Evolutionary conservation across 2,797 vertebrate species (phyloP).

Genomic region (Hypotaenidia philippensis): DNA sequence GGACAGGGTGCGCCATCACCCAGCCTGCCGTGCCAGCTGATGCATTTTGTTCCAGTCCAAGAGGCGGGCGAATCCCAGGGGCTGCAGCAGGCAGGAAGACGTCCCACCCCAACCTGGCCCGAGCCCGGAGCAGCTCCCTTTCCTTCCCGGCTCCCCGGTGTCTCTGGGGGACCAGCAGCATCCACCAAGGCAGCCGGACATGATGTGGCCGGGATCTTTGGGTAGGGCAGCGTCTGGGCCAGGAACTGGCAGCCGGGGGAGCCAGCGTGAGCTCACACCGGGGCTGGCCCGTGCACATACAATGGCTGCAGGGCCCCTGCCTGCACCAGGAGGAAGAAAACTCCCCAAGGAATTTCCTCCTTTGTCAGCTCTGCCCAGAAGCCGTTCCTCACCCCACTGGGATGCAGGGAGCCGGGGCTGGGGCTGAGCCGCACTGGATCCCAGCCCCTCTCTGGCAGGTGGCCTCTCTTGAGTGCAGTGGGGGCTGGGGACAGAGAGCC

Average conservation of each 20-base stretch:
- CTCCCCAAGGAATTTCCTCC: slow-evolving; percentile 49
- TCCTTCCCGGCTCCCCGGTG: slow-evolving; percentile 22
- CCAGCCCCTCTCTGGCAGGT: accelerated
- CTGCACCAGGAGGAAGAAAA: slow-evolving; percentile 31
- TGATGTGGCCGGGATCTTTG: not conserved
- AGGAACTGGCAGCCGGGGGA: not conserved
- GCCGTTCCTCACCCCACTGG: accelerated
- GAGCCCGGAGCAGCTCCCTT: slow-evolving; percentile 22
- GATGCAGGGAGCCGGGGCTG: not conserved
- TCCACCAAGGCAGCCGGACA: not conserved
- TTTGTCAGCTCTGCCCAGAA: not conserved
- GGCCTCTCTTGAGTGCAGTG: accelerated
- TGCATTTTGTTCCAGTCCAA: not conserved
- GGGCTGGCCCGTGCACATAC: not conserved
- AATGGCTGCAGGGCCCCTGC: not conserved
- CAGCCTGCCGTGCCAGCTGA: not conserved
- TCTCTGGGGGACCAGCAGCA: slow-evolving; percentile 5
- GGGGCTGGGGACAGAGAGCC: not conserved
- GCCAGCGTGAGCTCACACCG: not conserved
- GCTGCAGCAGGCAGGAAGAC: not conserved
- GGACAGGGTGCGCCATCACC: not conserved
- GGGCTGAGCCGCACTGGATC: not conserved
- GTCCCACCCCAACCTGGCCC: not conserved
- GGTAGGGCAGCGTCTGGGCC: not conserved
- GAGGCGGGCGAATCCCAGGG: not conserved